These are phyloP conservation scores for Steinernema scapterisci DNA, from an alignment of 2,888 invertebrate genomes.

Conservation along the genomic window DNA sequence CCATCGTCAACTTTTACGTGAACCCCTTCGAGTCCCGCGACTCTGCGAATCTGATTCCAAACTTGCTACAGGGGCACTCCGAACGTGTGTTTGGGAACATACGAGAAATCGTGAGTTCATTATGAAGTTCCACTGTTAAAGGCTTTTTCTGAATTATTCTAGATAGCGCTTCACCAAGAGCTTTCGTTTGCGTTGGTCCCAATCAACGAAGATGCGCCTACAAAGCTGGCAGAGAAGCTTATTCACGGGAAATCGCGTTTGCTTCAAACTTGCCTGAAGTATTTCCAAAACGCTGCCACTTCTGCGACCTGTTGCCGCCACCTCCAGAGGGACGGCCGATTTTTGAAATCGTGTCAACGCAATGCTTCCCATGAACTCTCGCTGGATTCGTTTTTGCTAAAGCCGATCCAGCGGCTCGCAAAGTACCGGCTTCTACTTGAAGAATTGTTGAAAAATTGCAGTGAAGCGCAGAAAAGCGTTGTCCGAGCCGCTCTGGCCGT, in stretches of 20 bases:
- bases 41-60: background rate
- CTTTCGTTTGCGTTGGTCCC: background rate
- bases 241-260: slow-evolving; percentile 4
- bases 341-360: background rate
- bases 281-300: background rate
- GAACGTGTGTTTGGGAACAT: slow-evolving; percentile 1
- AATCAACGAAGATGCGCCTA: background rate
- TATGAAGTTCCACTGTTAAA: background rate
- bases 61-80: background rate
- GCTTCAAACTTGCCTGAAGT: background rate
- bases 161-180: background rate
- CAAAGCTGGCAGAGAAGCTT: background rate
- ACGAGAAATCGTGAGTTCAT: background rate
- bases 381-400: slow-evolving; percentile 88
- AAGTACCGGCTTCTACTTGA: slow-evolving; percentile 94
- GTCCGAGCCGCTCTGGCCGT: background rate
- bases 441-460: slow-evolving; percentile 89
- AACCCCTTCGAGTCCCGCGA: background rate
- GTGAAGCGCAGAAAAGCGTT: background rate
- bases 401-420: slow-evolving; percentile 96
- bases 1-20: background rate
- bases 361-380: slow-evolving; percentile 29
- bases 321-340: background rate
- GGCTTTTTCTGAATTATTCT: background rate
- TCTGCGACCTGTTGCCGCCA: background rate